Evolutionary conservation across 2,888 invertebrate species (phyloP).

Genomic region (Aphodius sticticus): DNA sequence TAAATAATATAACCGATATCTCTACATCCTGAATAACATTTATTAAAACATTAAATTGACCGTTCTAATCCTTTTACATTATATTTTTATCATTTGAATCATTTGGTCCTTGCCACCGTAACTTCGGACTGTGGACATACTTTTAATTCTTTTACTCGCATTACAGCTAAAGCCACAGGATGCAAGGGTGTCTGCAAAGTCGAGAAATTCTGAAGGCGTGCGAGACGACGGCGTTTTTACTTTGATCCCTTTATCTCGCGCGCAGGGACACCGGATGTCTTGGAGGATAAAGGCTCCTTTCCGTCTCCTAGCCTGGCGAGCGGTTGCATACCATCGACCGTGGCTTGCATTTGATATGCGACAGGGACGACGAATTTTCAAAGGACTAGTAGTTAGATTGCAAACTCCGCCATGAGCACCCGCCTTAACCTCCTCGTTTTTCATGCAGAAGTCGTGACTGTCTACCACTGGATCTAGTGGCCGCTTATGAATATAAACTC

Average conservation of each 20-base stretch:
- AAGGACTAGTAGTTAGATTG: constrained; percentile 15
- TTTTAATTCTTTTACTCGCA: neutral
- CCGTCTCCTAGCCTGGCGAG: constrained; percentile 17
- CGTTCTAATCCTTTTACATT: neutral
- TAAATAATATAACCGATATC: too few relatives aligned
- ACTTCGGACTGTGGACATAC: neutral
- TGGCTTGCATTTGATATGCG: constrained; percentile 45
- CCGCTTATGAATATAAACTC: neutral
- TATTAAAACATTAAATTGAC: too few relatives aligned
- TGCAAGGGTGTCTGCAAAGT: neutral
- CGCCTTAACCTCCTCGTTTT: constrained; percentile 15
- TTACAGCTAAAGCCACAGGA: neutral
- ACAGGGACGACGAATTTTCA: constrained; percentile 30
- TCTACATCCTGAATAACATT: too few relatives aligned
- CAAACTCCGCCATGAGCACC: constrained; percentile 10
- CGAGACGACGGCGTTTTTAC: constrained; percentile 44
- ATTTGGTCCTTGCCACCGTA: too few relatives aligned
- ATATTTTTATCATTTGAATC: neutral
- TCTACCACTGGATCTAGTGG: neutral
- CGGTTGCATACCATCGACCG: constrained; percentile 44
- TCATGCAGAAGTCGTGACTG: neutral
- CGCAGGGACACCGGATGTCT: constrained; percentile 45
- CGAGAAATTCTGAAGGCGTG: constrained; percentile 20
- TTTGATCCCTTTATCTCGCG: constrained; percentile 51
- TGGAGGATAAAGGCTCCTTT: constrained; percentile 47